Conservation (phyloP, 2,888 invertebrate genomes). For the Euspilapteryx auroguttella region DNA sequence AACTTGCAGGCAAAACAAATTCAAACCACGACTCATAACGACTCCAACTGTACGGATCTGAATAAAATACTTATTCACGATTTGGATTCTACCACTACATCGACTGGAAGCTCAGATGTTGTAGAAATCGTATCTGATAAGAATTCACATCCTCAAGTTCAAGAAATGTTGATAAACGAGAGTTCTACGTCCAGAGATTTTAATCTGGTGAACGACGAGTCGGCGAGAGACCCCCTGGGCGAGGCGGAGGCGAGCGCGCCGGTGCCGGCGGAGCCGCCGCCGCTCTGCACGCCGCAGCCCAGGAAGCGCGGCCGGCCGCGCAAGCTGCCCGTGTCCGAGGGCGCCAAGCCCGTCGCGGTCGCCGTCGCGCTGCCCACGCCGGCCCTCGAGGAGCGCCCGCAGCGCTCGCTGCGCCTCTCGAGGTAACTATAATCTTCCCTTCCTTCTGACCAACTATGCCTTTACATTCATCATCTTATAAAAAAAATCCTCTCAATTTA, state of each 20-base stretch:
- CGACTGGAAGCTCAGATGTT: conserved; percentile 32
- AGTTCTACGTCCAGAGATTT: conserved; percentile 43
- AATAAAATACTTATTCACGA: conserved; percentile 21
- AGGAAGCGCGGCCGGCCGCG: conserved; percentile 50
- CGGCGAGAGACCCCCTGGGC: conserved; percentile 48
- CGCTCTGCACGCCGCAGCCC: conserved; percentile 35
- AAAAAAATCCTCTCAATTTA: no score
- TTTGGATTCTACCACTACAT: conserved; percentile 28
- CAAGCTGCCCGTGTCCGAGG: conserved; percentile 37
- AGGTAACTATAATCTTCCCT: conserved; percentile 29
- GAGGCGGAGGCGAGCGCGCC: conserved; percentile 21
- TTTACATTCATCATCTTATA: neutral
- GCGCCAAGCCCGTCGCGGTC: conserved; percentile 21
- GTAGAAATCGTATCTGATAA: conserved; percentile 24
- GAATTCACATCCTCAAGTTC: conserved; percentile 28
- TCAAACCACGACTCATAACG: conserved; percentile 28
- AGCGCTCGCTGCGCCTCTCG: conserved; percentile 41
- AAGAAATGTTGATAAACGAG: conserved; percentile 47
- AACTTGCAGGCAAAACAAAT: conserved; percentile 46
- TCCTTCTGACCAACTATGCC: no score
- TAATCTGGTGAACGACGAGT: conserved; percentile 26
- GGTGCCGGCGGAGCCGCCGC: conserved; percentile 15
- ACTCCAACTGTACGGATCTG: conserved; percentile 26
- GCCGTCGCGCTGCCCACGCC: conserved; percentile 31
- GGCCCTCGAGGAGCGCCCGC: conserved; percentile 47